Evolutionary conservation across 2,888 invertebrate species (phyloP).

Genomic region (Tenthredo amoena): DNA sequence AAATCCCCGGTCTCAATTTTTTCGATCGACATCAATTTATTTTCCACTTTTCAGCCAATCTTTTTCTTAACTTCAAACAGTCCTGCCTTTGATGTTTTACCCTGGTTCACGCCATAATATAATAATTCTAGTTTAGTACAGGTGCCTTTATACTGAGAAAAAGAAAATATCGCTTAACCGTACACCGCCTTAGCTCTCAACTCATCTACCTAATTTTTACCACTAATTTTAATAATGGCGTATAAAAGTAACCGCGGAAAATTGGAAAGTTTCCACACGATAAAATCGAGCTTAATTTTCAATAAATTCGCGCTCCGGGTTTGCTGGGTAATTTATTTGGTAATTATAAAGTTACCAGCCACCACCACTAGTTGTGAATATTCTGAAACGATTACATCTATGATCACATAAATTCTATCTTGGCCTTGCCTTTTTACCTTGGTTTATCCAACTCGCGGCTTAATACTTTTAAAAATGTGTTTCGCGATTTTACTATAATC

Average conservation of each 20-base stretch:
- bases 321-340: constrained; percentile 72
- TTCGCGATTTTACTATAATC: constrained; percentile 55
- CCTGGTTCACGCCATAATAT: neutral
- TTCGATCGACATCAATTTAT: neutral
- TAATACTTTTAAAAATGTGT: constrained; percentile 53
- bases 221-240: constrained; percentile 52
- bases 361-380: constrained; percentile 72
- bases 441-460: constrained; percentile 49
- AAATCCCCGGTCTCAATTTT: neutral
- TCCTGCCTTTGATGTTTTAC: neutral
- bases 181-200: constrained; percentile 32
- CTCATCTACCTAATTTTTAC: constrained; percentile 52
- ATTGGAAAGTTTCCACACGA: constrained; percentile 75
- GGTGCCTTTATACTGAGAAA: neutral
- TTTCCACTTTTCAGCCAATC: constrained; percentile 20
- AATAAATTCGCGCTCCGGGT: constrained; percentile 69
- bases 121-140: constrained; percentile 37
- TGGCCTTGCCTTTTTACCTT: constrained; percentile 57
- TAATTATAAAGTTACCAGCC: constrained; percentile 73
- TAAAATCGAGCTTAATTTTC: constrained; percentile 75
- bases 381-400: constrained; percentile 74
- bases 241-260: constrained; percentile 68
- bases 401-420: constrained; percentile 71
- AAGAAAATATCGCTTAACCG: constrained; percentile 11
- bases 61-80: neutral